These are phyloP conservation scores for Alligator sinensis DNA, from an alignment of 2,113 vertebrate genomes.

Conservation along the genomic window DNA sequence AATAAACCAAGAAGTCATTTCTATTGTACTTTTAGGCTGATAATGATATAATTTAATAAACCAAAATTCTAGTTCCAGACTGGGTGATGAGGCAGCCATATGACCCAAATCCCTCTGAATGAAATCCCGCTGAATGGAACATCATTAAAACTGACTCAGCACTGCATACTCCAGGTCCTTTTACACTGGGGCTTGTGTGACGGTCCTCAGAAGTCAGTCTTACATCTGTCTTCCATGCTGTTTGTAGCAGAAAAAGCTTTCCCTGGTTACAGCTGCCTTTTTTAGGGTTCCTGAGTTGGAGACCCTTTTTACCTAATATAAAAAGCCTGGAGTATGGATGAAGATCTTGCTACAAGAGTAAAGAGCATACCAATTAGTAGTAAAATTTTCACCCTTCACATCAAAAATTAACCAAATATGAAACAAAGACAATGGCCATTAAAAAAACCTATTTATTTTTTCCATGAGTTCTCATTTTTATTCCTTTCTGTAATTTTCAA, in stretches of 20 bases:
- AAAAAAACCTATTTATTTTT: neutral
- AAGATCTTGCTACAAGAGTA: neutral
- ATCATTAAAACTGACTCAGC: neutral
- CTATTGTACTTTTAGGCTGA: neutral
- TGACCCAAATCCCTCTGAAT: neutral
- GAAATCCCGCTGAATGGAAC: neutral
- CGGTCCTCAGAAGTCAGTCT: neutral
- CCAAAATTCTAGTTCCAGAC: neutral
- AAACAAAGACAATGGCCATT: neutral
- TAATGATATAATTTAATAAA: neutral
- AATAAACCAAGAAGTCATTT: neutral
- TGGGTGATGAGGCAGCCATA: neutral
- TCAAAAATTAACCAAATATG: neutral
- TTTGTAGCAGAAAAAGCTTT: neutral
- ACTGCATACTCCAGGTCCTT: neutral
- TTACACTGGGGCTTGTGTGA: neutral
- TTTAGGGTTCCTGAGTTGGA: neutral
- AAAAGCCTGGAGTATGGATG: neutral
- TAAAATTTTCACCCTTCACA: neutral
- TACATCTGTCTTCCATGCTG: neutral
- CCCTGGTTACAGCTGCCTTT: neutral
- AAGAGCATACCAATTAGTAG: neutral
- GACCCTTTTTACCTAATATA: neutral
- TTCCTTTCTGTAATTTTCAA: neutral
- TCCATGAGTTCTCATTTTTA: neutral